These are phyloP conservation scores for Leuctra nigra DNA, from an alignment of 2,888 invertebrate genomes.

Conservation along the genomic window DNA sequence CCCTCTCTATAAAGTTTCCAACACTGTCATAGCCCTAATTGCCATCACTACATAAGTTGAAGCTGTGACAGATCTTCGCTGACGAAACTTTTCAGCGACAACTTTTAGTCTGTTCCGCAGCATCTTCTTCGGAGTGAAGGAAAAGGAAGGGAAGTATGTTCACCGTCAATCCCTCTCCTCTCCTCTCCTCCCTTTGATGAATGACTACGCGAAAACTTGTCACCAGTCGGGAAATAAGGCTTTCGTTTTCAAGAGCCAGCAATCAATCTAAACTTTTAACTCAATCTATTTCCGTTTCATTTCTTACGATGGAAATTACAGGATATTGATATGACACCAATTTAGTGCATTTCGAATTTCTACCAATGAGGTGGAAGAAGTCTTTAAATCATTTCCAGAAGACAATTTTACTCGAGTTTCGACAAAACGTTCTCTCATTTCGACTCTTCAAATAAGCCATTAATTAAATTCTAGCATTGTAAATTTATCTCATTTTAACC, in stretches of 20 bases:
- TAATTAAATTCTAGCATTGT: too few species aligned
- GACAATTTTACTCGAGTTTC: too few species aligned
- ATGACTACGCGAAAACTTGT: slow-evolving; percentile 22
- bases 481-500: too few species aligned
- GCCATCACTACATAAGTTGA: slow-evolving; percentile 19
- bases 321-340: slow-evolving; percentile 14
- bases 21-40: slow-evolving; percentile 19
- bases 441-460: too few species aligned
- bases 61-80: slow-evolving; percentile 18
- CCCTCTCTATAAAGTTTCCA: slow-evolving; percentile 6
- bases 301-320: slow-evolving; percentile 14
- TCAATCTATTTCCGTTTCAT: slow-evolving; percentile 22
- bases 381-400: too few species aligned
- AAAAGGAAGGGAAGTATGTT: slow-evolving; percentile 8
- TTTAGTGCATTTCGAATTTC: background rate
- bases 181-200: slow-evolving; percentile 18
- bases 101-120: slow-evolving; percentile 7
- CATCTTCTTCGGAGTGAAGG: slow-evolving; percentile 1
- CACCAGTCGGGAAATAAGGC: slow-evolving; percentile 20
- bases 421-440: too few species aligned
- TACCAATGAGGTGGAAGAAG: too few species aligned
- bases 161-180: background rate
- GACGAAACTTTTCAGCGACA: slow-evolving; percentile 7
- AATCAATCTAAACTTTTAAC: slow-evolving; percentile 24
- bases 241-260: slow-evolving; percentile 17